phyloP scores from a whole-genome alignment of 2,797 vertebrate genomes.

The Eospalax fontanierii region DNA sequence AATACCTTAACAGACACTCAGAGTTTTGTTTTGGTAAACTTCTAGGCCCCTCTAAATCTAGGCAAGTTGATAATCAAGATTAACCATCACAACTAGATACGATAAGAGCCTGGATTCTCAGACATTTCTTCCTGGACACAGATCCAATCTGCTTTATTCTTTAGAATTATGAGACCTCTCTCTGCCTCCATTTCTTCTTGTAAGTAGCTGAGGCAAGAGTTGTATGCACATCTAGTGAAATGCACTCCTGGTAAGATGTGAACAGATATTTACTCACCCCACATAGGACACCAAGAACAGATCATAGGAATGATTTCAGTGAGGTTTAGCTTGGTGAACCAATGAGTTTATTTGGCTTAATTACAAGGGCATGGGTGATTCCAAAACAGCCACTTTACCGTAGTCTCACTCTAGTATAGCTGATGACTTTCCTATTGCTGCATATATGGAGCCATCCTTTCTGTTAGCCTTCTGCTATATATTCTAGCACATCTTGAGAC shows the following conservation, averaged over 20 bases:
- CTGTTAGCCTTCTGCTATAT: background rate
- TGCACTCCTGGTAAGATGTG: background rate
- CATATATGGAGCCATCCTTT: background rate
- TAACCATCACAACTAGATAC: background rate
- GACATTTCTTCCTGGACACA: background rate
- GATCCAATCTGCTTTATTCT: constrained; percentile 30
- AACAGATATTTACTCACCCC: too few relatives aligned
- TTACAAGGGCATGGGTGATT: background rate
- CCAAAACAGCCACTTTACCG: too few relatives aligned
- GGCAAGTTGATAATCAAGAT: background rate
- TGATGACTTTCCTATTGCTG: too few relatives aligned
- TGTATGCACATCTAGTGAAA: too few relatives aligned
- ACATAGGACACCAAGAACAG: too few relatives aligned
- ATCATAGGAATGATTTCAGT: too few relatives aligned
- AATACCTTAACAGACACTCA: background rate
- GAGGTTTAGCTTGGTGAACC: too few relatives aligned
- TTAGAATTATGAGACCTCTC: constrained; percentile 1
- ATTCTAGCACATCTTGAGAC: background rate
- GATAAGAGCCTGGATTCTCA: constrained; percentile 21
- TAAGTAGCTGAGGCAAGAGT: background rate
- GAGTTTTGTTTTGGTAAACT: background rate
- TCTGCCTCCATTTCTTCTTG: constrained; percentile 10
- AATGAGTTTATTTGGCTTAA: background rate
- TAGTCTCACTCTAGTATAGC: too few relatives aligned
- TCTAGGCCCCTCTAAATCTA: background rate